Base-by-base conservation (phyloP, 2,113 vertebrate species). In the Pithys albifrons region DNA sequence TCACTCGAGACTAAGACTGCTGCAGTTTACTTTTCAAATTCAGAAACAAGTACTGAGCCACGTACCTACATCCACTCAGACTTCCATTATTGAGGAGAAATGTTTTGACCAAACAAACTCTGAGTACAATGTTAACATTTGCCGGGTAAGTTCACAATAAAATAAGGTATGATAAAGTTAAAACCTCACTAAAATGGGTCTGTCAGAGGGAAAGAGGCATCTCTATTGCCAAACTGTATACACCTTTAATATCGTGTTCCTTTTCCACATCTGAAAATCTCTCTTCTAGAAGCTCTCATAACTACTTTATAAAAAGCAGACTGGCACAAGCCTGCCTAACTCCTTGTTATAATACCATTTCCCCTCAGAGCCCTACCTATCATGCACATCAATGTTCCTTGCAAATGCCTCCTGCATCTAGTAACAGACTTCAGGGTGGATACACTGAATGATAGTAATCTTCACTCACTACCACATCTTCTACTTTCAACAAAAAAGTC, bases 61-160 rank as follows among this genome's bases (percentile, higher is more conserved):
- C 45, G n/a, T 37, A 11, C 19, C n/a, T 52, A 19, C 0, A 0
- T 24, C 16, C 3, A 6, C 7, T 54, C 13, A 11, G n/a, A 27
- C 13, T 62, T 67, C 17, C 22, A 77, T 11, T 28, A 11, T 5
- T 51, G 39, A 88, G 29, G 7, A 80, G 48, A 74, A 81, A 62
- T 2, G 33, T 39, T 82, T 24, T 85, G 39, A 87, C 31, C 10
- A 27, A 70, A 61, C 14, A 52, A 72, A 49, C 35, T 48, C 49
- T 8, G 8, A 39, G 8, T 19, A 28, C 6, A 27, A 19, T 7
- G 13, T 48, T 89, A 74, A 74, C 16, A 18, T 67, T 51, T 84
- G 23, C 14, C 33, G 25, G 49, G 4, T 39, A 39, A 62, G 6
- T 58, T 58, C 43, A 59, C 22, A 70, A 46, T 41, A 75, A 78